These are phyloP conservation scores for Perca fluviatilis DNA, from an alignment of 2,113 vertebrate genomes.

Conservation along the genomic window DNA sequence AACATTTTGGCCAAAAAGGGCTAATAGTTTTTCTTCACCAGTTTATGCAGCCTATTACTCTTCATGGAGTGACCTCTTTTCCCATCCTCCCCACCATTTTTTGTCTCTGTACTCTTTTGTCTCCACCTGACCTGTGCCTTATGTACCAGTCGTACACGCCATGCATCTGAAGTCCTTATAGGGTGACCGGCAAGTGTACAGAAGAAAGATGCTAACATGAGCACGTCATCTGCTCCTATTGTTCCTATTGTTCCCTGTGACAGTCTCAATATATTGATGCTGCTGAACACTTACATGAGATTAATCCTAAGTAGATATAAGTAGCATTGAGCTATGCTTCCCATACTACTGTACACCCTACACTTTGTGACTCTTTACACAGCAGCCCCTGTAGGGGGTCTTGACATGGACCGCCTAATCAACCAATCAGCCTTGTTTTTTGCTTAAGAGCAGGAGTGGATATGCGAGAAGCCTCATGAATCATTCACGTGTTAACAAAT, in stretches of 20 bases:
- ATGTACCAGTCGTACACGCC: constrained; percentile 11
- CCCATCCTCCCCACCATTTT: neutral
- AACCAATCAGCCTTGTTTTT: constrained; percentile 58
- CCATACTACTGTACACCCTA: neutral
- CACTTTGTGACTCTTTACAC: constrained; percentile 52
- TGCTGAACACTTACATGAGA: constrained; percentile 27
- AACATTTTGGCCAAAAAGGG: neutral
- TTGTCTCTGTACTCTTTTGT: neutral
- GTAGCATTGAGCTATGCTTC: constrained; percentile 30
- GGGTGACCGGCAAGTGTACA: constrained; percentile 43
- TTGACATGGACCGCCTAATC: constrained; percentile 31
- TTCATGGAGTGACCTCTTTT: neutral
- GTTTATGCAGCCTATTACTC: neutral
- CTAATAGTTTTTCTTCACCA: neutral
- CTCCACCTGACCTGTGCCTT: neutral
- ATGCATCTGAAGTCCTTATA: constrained; percentile 35
- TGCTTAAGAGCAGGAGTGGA: constrained; percentile 60
- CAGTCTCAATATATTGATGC: constrained; percentile 43
- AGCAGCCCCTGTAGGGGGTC: constrained; percentile 40
- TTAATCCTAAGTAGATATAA: constrained; percentile 13
- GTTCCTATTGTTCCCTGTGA: constrained; percentile 28
- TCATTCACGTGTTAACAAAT: constrained; percentile 80
- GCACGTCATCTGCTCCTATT: constrained; percentile 34
- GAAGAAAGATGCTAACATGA: constrained; percentile 5
- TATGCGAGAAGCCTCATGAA: constrained; percentile 72